Evolutionary conservation across 2,113 vertebrate genomes (phyloP).

Genomic region (Calonectris borealis): DNA sequence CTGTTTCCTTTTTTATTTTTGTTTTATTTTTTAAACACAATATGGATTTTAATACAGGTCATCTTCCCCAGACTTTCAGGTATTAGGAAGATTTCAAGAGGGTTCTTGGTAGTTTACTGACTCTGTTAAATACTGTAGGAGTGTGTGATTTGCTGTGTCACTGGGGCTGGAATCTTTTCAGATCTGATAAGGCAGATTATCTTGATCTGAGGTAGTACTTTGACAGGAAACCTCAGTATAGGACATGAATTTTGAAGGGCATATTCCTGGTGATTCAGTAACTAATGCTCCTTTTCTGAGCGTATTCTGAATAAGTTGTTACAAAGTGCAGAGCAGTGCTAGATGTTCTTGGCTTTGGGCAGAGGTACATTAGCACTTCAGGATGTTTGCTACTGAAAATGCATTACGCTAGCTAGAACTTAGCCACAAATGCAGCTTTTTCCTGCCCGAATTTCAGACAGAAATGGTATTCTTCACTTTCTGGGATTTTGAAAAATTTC

Average conservation of each 20-base stretch:
- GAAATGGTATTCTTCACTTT: not conserved
- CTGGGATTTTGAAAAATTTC: slow-evolving; percentile 2
- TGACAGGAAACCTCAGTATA: not conserved
- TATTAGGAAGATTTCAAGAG: not conserved
- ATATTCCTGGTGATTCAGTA: not conserved
- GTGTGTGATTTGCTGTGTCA: not conserved
- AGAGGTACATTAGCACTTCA: not conserved
- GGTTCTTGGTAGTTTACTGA: not conserved
- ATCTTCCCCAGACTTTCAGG: not conserved
- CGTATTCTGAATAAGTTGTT: not conserved
- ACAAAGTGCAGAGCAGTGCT: not conserved
- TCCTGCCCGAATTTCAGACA: not conserved
- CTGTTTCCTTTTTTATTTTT: not conserved
- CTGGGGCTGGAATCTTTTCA: not conserved
- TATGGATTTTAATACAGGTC: not conserved
- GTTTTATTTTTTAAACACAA: not conserved
- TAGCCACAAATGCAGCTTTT: not conserved
- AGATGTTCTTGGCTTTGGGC: not conserved
- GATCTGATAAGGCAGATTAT: not conserved
- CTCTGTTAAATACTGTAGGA: not conserved
- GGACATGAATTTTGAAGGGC: not conserved
- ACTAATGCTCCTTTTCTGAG: not conserved
- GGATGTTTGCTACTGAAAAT: slow-evolving; percentile 19
- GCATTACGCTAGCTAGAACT: not conserved
- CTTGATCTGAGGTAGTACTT: not conserved